Percentiles rank a stretch among this genome's conserved stretches.
Evolutionary conservation across 1,140 invertebrate species (phyloP).

Genomic region (Caerostris darwini): DNA sequence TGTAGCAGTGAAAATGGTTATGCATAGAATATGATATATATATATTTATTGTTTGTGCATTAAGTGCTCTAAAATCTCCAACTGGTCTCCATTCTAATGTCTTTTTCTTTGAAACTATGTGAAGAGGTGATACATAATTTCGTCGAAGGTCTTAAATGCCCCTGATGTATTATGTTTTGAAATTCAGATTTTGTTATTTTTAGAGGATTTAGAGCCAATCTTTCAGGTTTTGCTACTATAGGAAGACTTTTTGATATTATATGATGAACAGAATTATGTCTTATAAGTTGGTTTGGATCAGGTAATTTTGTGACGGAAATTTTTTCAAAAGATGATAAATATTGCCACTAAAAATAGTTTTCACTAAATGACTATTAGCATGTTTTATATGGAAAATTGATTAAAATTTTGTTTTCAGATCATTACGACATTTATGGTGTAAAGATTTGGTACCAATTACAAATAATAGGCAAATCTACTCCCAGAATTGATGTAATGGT

Average conservation of each 20-base stretch:
- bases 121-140: conserved; percentile 78
- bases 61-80: conserved; percentile 76
- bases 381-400: not conserved
- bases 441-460: conserved; percentile 47
- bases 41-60: conserved; percentile 49
- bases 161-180: conserved; percentile 68
- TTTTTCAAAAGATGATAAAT: conserved; percentile 69
- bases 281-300: conserved; percentile 77
- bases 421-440: conserved; percentile 13
- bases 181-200: conserved; percentile 74
- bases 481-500: conserved; percentile 14
- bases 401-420: conserved; percentile 19
- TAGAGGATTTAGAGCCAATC: conserved; percentile 57
- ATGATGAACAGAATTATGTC: conserved; percentile 57
- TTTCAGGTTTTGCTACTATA: not conserved
- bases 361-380: conserved; percentile 13
- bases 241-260: conserved; percentile 72
- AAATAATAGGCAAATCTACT: conserved; percentile 70
- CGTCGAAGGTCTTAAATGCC: conserved; percentile 78
- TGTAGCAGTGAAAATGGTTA: too few relatives aligned
- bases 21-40: too few relatives aligned
- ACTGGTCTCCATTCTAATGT: conserved; percentile 65
- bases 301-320: conserved; percentile 76
- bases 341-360: not conserved
- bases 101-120: conserved; percentile 79